A percentile compares a stretch with the other conserved stretches of the same genome.
Evolutionary conservation across 2,888 invertebrate genomes (phyloP).

Genomic region (Arctia plantaginis): DNA sequence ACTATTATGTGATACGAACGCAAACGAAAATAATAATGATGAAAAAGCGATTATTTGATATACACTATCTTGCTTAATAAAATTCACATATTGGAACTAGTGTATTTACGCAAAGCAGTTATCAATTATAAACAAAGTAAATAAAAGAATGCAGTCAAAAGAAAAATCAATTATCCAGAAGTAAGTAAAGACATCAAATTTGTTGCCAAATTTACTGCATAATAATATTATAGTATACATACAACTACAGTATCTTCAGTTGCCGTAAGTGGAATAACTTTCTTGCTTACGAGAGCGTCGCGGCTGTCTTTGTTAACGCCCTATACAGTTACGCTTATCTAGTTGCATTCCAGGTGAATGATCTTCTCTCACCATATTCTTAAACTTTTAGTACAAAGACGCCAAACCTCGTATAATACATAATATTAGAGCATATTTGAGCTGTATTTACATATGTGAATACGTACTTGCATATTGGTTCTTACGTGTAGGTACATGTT

Average conservation of each 20-base stretch:
- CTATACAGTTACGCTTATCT: slow-evolving; percentile 76
- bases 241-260: slow-evolving; percentile 61
- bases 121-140: not conserved
- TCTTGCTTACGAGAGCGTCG: slow-evolving; percentile 68
- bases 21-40: not conserved
- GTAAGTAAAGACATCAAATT: slow-evolving; percentile 9
- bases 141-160: not conserved
- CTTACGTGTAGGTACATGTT: not conserved
- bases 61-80: not conserved
- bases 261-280: slow-evolving; percentile 68
- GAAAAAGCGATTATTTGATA: not conserved
- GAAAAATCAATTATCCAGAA: not conserved
- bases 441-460: not conserved
- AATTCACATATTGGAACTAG: too few species aligned
- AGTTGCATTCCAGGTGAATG: slow-evolving; percentile 74
- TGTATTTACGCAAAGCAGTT: too few species aligned
- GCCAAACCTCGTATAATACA: slow-evolving; percentile 32
- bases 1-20: not conserved
- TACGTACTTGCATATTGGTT: not conserved
- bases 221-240: slow-evolving; percentile 42
- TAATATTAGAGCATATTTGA: slow-evolving; percentile 18
- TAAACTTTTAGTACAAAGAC: slow-evolving; percentile 45
- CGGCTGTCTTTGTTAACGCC: slow-evolving; percentile 70
- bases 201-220: slow-evolving; percentile 43
- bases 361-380: slow-evolving; percentile 65